Conservation (phyloP, 2,113 vertebrate species). For the Hypomesus transpacificus region DNA sequence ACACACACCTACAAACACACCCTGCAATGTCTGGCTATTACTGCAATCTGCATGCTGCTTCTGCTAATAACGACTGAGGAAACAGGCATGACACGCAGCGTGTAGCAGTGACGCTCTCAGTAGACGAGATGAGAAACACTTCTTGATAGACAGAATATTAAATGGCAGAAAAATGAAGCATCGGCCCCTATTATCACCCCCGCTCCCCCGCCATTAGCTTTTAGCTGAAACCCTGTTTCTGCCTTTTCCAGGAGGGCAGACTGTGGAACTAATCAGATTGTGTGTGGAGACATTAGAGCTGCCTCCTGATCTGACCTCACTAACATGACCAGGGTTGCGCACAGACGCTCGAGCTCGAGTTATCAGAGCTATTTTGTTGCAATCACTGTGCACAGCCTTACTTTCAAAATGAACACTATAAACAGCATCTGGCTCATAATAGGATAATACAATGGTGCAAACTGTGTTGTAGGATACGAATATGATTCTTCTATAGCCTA, state of each 20-base stretch:
- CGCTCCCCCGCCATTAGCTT: constrained; percentile 4
- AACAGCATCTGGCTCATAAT: no score
- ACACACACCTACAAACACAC: background rate
- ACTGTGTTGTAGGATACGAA: no score
- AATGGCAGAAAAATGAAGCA: constrained; percentile 36
- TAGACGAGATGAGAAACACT: constrained; percentile 25
- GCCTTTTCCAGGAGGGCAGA: constrained; percentile 6
- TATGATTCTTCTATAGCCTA: no score
- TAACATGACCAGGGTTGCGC: no score
- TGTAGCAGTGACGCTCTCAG: constrained; percentile 24
- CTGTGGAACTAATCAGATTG: background rate
- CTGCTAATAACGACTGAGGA: constrained; percentile 24
- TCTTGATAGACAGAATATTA: constrained; percentile 34
- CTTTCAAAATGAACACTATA: no score
- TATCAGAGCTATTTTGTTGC: no score
- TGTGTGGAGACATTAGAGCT: background rate
- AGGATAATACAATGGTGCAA: no score
- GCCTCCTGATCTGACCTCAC: constrained; percentile 1
- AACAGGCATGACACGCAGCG: constrained; percentile 15
- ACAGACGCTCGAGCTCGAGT: no score
- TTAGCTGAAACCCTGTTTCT: constrained; percentile 21
- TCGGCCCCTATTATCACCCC: constrained; percentile 13
- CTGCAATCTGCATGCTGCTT: constrained; percentile 15
- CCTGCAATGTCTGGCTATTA: constrained; percentile 23
- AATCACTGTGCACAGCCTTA: no score